Percentiles rank a stretch among this genome's conserved stretches.
phyloP scores from a whole-genome alignment of 37 sponge, comb jelly and placozoan species.

The Ephydatia muelleri region DNA sequence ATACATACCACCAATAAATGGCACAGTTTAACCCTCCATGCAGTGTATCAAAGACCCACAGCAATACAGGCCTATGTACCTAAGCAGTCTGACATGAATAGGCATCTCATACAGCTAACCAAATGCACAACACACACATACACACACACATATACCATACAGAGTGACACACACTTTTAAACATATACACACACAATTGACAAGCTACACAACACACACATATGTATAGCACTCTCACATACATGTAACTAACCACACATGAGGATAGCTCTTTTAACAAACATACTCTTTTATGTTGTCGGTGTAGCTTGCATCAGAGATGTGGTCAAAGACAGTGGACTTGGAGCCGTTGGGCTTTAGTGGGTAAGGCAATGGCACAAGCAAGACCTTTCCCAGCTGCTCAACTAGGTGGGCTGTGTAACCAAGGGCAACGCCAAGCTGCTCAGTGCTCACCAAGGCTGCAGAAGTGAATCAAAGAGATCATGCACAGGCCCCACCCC shows the following conservation, averaged over 20 bases:
- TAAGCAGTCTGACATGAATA: neutral
- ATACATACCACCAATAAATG: no score
- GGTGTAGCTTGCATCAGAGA: slow-evolving; percentile 31
- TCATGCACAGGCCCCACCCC: no score
- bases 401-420: slow-evolving; percentile 59
- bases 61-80: no score
- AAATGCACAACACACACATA: no score
- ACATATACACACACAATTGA: no score
- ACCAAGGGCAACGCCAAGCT: slow-evolving; percentile 64
- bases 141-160: no score
- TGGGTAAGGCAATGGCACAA: slow-evolving; percentile 56
- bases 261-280: no score
- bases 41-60: no score
- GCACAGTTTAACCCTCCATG: no score
- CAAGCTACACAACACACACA: neutral
- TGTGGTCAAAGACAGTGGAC: slow-evolving; percentile 48
- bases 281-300: slow-evolving; percentile 64
- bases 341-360: slow-evolving; percentile 38
- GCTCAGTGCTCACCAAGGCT: slow-evolving; percentile 39
- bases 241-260: neutral
- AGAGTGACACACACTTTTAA: no score
- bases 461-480: neutral
- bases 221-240: neutral
- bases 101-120: no score
- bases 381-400: slow-evolving; percentile 31